Evolutionary conservation across 2,888 invertebrate species (phyloP).

Genomic region (Aspidiotus destructor): DNA sequence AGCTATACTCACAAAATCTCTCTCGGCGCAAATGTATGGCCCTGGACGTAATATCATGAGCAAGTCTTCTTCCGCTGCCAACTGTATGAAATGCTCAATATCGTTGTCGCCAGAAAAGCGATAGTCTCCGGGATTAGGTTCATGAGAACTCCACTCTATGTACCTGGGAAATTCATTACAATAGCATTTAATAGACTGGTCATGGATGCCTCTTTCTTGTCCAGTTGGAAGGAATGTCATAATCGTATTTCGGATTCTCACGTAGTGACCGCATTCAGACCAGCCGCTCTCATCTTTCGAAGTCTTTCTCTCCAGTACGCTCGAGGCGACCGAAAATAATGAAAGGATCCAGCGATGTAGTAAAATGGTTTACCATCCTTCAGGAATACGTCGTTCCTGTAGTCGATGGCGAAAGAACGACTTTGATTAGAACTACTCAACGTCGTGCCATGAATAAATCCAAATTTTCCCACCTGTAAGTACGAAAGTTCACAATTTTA

Average conservation of each 20-base stretch:
- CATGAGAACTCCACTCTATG: constrained; percentile 83
- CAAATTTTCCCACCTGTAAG: no score
- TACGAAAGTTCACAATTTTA: no score
- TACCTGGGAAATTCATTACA: constrained; percentile 48
- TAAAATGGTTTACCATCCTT: constrained; percentile 62
- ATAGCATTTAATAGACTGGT: no score
- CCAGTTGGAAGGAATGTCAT: no score
- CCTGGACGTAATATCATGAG: constrained; percentile 73
- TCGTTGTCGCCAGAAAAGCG: constrained; percentile 55
- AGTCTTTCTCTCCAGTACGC: constrained; percentile 71
- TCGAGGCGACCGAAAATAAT: constrained; percentile 74
- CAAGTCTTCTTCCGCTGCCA: constrained; percentile 67
- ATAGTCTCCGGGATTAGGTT: constrained; percentile 63
- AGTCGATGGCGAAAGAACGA: constrained; percentile 47
- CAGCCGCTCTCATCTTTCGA: constrained; percentile 65
- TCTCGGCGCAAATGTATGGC: no score
- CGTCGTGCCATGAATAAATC: no score
- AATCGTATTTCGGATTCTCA: constrained; percentile 42
- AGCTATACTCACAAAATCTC: constrained; percentile 53
- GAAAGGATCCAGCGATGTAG: constrained; percentile 68
- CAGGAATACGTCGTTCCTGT: constrained; percentile 53
- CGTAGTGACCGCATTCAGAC: constrained; percentile 80
- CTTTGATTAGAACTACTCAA: neutral
- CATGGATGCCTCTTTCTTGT: no score
- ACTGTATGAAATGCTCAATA: constrained; percentile 55